Evolutionary conservation across 2,888 invertebrate genomes (phyloP).

Genomic region (Hecatera dysodea): DNA sequence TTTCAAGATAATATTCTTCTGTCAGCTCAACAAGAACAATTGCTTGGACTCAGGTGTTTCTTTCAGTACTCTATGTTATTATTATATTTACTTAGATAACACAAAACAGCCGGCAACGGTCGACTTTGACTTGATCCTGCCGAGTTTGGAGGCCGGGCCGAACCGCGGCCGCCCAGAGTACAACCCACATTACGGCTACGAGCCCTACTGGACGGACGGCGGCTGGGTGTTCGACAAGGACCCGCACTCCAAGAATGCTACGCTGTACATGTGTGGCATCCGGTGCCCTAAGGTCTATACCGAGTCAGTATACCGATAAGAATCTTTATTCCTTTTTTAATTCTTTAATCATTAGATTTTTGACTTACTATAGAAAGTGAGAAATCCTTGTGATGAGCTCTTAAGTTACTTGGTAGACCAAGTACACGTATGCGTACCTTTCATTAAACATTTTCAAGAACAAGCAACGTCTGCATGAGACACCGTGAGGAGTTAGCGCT

Average conservation of each 20-base stretch:
- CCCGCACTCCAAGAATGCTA: fast-evolving
- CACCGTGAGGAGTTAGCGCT: no score
- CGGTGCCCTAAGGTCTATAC: conserved; percentile 21
- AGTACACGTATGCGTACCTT: no score
- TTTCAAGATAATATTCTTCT: not conserved
- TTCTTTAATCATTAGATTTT: not conserved
- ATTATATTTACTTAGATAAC: not conserved
- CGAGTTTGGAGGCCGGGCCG: conserved; percentile 37
- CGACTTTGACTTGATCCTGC: conserved; percentile 12
- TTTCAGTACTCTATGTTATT: not conserved
- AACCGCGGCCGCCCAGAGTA: conserved; percentile 5
- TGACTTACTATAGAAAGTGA: no score
- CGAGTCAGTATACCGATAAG: conserved; percentile 28
- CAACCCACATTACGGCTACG: conserved; percentile 55
- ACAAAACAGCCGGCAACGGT: fast-evolving
- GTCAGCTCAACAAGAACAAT: no score
- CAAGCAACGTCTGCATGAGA: no score
- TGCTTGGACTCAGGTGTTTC: no score
- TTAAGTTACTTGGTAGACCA: not conserved
- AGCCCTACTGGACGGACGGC: conserved; percentile 60
- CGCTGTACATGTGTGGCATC: conserved; percentile 22
- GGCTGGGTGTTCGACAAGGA: conserved; percentile 55
- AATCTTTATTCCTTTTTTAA: not conserved
- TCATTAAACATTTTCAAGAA: no score
- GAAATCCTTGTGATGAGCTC: no score